Evolutionary conservation across 2,888 invertebrate genomes (phyloP).

Genomic region (Nomada ruficornis): DNA sequence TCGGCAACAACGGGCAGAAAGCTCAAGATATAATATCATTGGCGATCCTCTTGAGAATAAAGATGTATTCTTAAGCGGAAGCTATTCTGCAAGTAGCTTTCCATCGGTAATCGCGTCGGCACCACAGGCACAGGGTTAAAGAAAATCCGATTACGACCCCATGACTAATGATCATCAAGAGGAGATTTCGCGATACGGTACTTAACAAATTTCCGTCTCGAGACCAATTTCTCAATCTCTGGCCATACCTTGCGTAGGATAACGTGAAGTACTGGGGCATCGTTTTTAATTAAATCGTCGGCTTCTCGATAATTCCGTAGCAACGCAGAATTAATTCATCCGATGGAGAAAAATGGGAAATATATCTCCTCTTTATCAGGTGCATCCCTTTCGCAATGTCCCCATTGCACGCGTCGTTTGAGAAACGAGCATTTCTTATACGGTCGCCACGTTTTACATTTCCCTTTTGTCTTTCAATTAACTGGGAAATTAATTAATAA

Average conservation of each 20-base stretch:
- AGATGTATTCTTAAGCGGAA: slow-evolving; percentile 58
- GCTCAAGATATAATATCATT: slow-evolving; percentile 49
- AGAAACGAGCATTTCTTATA: slow-evolving; percentile 9
- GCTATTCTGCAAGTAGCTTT: slow-evolving; percentile 61
- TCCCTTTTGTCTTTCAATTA: slow-evolving; percentile 57
- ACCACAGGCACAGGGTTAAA: slow-evolving; percentile 41
- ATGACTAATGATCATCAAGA: slow-evolving; percentile 64
- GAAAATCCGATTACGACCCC: slow-evolving; percentile 65
- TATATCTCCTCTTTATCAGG: no score
- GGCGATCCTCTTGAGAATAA: slow-evolving; percentile 59
- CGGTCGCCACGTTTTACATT: slow-evolving; percentile 24
- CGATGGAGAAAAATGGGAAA: no score
- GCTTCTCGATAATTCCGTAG: slow-evolving; percentile 3
- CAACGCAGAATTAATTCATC: background rate
- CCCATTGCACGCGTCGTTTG: background rate
- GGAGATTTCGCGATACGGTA: slow-evolving; percentile 50
- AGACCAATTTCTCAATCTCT: no score
- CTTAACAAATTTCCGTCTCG: slow-evolving; percentile 36
- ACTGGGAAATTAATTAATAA: slow-evolving; percentile 70
- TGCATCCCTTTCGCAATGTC: no score
- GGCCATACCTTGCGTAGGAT: slow-evolving; percentile 10
- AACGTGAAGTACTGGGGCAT: slow-evolving; percentile 46
- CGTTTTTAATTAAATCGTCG: slow-evolving; percentile 2
- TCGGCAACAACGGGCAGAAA: slow-evolving; percentile 43
- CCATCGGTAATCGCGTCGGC: slow-evolving; percentile 63